Conservation (phyloP, 2,113 vertebrate genomes). For the Planiliza haematocheilus region DNA sequence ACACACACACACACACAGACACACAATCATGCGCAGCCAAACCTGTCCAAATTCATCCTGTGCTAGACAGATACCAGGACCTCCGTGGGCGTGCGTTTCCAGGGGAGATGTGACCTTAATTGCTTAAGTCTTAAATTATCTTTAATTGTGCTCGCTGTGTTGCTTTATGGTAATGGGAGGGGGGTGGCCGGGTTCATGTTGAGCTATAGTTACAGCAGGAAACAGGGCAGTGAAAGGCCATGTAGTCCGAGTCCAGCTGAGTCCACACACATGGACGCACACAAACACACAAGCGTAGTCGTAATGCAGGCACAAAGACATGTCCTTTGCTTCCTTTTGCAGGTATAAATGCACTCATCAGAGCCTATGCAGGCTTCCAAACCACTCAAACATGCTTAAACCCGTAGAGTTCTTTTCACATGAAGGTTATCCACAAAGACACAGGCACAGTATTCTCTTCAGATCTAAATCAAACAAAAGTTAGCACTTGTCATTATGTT, state of each 20-base stretch:
- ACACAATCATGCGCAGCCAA: conserved; percentile 65
- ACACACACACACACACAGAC: conserved; percentile 37
- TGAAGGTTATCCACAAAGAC: too few species aligned
- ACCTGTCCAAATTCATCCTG: conserved; percentile 84
- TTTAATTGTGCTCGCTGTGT: conserved; percentile 85
- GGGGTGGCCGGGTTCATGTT: conserved; percentile 44
- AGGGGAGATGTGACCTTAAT: conserved; percentile 84
- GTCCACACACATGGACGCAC: conserved; percentile 65
- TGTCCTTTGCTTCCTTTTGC: conserved; percentile 2
- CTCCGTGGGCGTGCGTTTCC: conserved; percentile 80
- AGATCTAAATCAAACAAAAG: too few species aligned
- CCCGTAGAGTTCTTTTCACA: too few species aligned
- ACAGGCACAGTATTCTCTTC: too few species aligned
- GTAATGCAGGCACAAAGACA: neutral
- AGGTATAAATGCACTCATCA: neutral
- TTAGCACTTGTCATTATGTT: too few species aligned
- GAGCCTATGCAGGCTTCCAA: neutral
- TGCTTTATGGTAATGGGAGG: conserved; percentile 75
- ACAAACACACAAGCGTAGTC: conserved; percentile 8
- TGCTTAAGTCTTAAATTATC: conserved; percentile 88
- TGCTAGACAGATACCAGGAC: conserved; percentile 80
- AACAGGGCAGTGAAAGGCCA: conserved; percentile 74
- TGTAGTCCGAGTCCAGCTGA: conserved; percentile 81
- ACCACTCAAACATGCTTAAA: too few species aligned
- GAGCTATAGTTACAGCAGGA: conserved; percentile 73